Evolutionary conservation across 2,113 vertebrate species (phyloP), one percentile per base, ranked within the genome.

Genomic region (Prunella himalayana): DNA sequence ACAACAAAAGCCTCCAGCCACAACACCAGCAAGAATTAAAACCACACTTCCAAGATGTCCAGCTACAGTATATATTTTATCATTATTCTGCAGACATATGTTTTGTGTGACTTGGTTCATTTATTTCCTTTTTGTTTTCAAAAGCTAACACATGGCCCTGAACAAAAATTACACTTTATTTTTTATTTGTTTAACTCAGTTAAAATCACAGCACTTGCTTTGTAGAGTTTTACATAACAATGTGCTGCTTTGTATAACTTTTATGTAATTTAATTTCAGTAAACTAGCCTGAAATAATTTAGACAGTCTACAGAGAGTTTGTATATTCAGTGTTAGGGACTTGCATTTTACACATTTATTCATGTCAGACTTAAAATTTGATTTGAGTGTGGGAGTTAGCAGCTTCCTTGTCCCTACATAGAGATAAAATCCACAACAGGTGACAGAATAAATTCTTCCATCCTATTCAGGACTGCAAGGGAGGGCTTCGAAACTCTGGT

Each of bases 71-170:
- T 70, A 80, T 23, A 56, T 93, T 95, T 92, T 95, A 94, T 84
- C 93, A 78, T 86, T 81, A 88, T 70, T 95, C 61, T 92, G 82
- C 75, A 93, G 82, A 64, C 90, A 92, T 80, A 60, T 92, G 93
- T 94, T 96, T 90, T 94, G 51, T 88, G 90, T 92, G 87, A 93
- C 72, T 93, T 75, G 92, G 85, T 96, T 93, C 92, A 64, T 83
- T 96, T 91, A 88, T 93, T 97, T 88, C 79, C 92, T 92, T 76
- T 92, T 90, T 93, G 85, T 96, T 96, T 96, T 94, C 92, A 73
- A 96, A 94, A 96, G 85, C 82, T 83, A 86, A 92, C 90, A 92
- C 88, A 86, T 81, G 92, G 85, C 79, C 68, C 82, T 78, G 79
- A 88, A 96, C 68, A 92, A 88, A 96, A 94, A 92, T 59, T 54